Evolutionary conservation across 1,140 invertebrate genomes (phyloP), one percentile per base, ranked within the genome.

Genomic region (Vollenhovia emeryi): DNA sequence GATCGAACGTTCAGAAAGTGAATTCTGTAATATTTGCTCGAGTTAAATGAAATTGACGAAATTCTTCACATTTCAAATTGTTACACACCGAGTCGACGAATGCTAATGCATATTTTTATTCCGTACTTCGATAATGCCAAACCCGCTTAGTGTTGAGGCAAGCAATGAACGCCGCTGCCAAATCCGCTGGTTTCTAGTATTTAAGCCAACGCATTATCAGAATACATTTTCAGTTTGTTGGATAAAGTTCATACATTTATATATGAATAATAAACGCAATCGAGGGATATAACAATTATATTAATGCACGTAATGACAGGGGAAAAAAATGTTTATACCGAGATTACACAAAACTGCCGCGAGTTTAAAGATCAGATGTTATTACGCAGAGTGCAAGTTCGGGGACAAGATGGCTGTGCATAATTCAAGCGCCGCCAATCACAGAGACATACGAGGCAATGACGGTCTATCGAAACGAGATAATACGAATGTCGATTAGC

Each of bases 401-500:
- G 24, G n/a, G 0, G 0, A 21, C 13, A 21, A n/a, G n/a, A 21
- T n/a, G 52, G 36, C 36, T 75, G n/a, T 36, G 15, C 33, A 66
- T 55, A 43, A 79, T 21, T 79, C 62, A 15, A 48, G 9, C 43
- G 43, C 9, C n/a, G 6, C 18, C 15, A 62, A 43, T 45, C 18
- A 24, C 18, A 43, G 50, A 24, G 62, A 68, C 8, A 50, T 66
- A 64, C 48, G 50, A 68, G 15, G 8, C 21, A 57, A 18, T 24
- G 18, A 3, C 18, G 33, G 71, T 69, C 36, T 69, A 66, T 66
- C 33, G 21, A 69, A 40, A 69, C 5, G 76, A 68, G 55, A 45
- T 76, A 71, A 88, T 43, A 57, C 30, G 55, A 24, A 18, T 9
- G 45, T 86, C 64, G 83, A 88, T 88, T 88, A 89, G 71, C 76